Percentiles rank a stretch among this genome's conserved stretches.
Conservation (phyloP, 2,113 vertebrate genomes). For the Aphelocoma coerulescens region DNA sequence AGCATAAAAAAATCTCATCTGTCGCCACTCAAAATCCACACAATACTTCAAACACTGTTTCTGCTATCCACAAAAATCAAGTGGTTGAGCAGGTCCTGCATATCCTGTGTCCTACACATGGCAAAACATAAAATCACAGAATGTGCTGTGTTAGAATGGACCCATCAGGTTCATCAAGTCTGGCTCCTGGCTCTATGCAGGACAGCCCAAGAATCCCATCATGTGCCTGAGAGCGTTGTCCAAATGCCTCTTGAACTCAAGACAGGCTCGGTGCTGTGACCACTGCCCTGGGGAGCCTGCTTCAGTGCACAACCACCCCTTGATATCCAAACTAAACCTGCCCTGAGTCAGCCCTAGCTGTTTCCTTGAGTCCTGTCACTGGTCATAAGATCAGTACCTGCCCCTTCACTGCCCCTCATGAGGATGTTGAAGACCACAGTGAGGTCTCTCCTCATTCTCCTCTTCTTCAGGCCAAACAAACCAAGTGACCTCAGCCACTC, state of each 20-base stretch:
- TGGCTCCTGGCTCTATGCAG: not conserved
- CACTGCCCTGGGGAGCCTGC: not conserved
- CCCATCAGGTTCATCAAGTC: accelerated
- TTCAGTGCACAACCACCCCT: not conserved
- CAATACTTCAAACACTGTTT: not conserved
- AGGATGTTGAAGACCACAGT: not conserved
- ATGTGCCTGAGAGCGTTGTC: accelerated
- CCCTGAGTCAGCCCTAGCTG: not conserved
- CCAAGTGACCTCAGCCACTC: not conserved
- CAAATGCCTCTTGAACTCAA: not conserved
- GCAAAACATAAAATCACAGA: not conserved
- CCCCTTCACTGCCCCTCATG: not conserved
- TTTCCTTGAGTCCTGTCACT: not conserved
- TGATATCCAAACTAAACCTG: not conserved
- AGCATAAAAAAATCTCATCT: not conserved
- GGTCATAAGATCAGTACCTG: not conserved
- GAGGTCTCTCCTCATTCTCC: not conserved
- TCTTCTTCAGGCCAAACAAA: not conserved
- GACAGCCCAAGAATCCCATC: not conserved
- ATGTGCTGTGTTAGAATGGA: not conserved
- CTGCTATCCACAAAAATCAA: not conserved
- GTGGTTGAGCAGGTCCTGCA: not conserved
- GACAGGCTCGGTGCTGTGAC: not conserved
- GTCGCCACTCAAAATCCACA: not conserved
- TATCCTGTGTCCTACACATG: not conserved